These are phyloP conservation scores for Glaucomys volans DNA, from an alignment of 2,113 vertebrate genomes.

Conservation along the genomic window DNA sequence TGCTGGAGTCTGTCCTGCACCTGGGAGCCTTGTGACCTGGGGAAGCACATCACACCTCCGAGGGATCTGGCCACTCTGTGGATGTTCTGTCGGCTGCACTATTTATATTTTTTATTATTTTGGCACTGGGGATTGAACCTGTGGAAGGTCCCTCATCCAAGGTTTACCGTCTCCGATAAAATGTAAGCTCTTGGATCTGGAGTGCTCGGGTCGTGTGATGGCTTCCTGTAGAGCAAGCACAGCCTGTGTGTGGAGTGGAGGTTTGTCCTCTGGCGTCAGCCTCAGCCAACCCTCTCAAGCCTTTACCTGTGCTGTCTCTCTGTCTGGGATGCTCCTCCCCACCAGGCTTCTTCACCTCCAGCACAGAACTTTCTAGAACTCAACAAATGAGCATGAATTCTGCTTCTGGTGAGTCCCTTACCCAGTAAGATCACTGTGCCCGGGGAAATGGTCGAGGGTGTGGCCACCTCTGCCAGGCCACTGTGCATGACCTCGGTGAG, in stretches of 20 bases:
- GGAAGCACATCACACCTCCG: neutral
- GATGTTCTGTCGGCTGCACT: neutral
- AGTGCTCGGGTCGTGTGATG: rapidly evolving
- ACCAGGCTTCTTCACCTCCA: neutral
- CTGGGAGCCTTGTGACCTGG: neutral
- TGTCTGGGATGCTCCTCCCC: neutral
- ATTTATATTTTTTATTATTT: no score
- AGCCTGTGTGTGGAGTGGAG: no score
- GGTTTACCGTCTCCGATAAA: neutral
- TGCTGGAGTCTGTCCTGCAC: neutral
- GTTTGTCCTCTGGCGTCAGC: neutral
- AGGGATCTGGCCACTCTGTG: neutral
- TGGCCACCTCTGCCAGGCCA: neutral
- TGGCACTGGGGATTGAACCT: no score
- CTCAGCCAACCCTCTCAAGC: neutral
- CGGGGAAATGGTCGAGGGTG: neutral
- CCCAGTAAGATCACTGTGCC: neutral
- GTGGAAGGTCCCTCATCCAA: no score
- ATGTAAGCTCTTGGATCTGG: neutral
- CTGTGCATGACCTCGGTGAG: neutral
- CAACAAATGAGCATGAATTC: neutral
- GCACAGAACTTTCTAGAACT: neutral
- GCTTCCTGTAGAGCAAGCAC: neutral
- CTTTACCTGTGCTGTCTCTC: no score
- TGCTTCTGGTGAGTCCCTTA: neutral